Base-by-base conservation (phyloP, 2,888 invertebrate genomes). In the Platycheirus albimanus region DNA sequence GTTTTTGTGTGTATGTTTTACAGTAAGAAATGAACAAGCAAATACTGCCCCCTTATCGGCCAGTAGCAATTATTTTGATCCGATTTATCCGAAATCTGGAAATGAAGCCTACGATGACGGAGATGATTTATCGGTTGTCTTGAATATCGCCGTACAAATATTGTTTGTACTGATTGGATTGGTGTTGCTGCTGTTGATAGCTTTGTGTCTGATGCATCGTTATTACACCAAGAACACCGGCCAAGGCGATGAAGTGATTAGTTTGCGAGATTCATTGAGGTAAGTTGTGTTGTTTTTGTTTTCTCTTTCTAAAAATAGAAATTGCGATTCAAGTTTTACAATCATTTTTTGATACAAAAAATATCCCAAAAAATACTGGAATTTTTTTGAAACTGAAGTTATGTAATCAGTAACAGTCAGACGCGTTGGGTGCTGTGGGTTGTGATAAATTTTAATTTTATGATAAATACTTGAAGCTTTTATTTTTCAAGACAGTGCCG, bases 11-110 rank as follows among this genome's bases (percentile, higher is more conserved):
- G n/a, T n/a, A n/a, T n/a, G n/a, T n/a, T n/a, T 17, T 52, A 28
- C 52, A 90, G 88, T 90, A 17, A 88, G 89, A 15, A 88, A 89
- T 19, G 86, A 86, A 33, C 47, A 74, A 33, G 85, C 88, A 90
- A 38, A 69, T 6, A 89, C 90, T 47, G 89, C 91, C 58, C 89
- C 92, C 85, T 88, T 95, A 81, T 92, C 94, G 1, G 93, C 95
- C 4, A 96, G 94, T 88, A 97, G 96, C 87, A 93, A 93, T 75
- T 97, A 96, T 88, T 93, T 96, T 85, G 93, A 93, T 85, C 92
- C 94, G 52, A 92, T 96, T 86, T 94, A 93, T 88, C 95, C 95
- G 0, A 95, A 95, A n/a, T 92, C 94, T 3, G 83, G 86, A 33
- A 87, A 90, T 2, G 89, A 89, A 20, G 88, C 90, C 3, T 91